These are phyloP conservation scores for Desoria tigrina DNA, from an alignment of 2,888 invertebrate species.

Conservation along the genomic window DNA sequence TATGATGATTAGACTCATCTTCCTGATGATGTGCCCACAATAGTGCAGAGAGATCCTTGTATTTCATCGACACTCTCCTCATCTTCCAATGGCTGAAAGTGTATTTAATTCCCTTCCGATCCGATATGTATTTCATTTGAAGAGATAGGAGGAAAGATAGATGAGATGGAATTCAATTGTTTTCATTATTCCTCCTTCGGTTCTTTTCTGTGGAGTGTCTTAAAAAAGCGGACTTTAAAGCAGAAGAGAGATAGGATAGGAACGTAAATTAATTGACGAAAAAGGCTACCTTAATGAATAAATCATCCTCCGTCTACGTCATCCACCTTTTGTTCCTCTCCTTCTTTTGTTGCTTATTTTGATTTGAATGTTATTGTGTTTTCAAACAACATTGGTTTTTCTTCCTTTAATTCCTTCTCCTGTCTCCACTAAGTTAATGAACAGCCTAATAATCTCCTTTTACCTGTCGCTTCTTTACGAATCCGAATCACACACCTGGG, in stretches of 20 bases:
- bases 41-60: slow-evolving; percentile 3
- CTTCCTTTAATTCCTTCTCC: slow-evolving; percentile 15
- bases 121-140: slow-evolving; percentile 7
- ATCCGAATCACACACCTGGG: background rate
- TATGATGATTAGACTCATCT: background rate
- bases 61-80: background rate
- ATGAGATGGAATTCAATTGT: slow-evolving; percentile 25
- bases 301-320: slow-evolving; percentile 49
- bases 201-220: background rate
- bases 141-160: slow-evolving; percentile 6
- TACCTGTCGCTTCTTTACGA: slow-evolving; percentile 5
- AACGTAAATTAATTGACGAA: slow-evolving; percentile 51
- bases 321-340: slow-evolving; percentile 42
- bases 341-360: slow-evolving; percentile 42
- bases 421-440: slow-evolving; percentile 15
- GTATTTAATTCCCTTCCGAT: slow-evolving; percentile 14
- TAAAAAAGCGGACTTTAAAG: slow-evolving; percentile 5
- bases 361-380: slow-evolving; percentile 47
- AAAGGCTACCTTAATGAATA: slow-evolving; percentile 51
- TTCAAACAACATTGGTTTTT: slow-evolving; percentile 40
- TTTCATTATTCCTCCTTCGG: slow-evolving; percentile 13
- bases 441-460: slow-evolving; percentile 1
- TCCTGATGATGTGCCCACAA: too few species aligned
- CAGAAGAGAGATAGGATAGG: slow-evolving; percentile 15
- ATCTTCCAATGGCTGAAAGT: background rate